A percentile compares a stretch with the other conserved stretches of the same genome.
Evolutionary conservation across 1,140 invertebrate species (phyloP).

Genomic region (Drosophila subobscura): DNA sequence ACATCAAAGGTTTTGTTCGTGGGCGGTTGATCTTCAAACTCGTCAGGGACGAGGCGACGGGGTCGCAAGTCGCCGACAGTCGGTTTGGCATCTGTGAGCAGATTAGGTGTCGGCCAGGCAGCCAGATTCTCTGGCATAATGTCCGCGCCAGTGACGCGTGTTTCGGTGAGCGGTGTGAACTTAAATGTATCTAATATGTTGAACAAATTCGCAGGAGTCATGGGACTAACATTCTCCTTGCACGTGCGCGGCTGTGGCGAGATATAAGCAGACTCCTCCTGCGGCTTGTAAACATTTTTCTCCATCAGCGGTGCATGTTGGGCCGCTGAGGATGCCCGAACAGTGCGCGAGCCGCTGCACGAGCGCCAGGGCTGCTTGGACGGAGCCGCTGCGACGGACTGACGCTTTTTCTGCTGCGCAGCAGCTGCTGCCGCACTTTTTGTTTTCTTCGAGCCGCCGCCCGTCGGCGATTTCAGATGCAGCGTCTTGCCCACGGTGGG

Average conservation of each 20-base stretch:
- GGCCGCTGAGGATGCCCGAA: background rate
- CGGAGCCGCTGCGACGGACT: slow-evolving; percentile 26
- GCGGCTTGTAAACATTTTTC: slow-evolving; percentile 41
- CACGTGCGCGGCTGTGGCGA: slow-evolving; percentile 38
- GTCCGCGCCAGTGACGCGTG: background rate
- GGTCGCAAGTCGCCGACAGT: slow-evolving; percentile 46
- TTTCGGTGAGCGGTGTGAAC: slow-evolving; percentile 69
- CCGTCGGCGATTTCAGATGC: slow-evolving; percentile 66
- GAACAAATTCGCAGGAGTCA: slow-evolving; percentile 59
- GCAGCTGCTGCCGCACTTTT: slow-evolving; percentile 36
- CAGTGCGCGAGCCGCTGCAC: background rate
- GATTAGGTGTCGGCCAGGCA: slow-evolving; percentile 70
- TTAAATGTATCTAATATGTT: slow-evolving; percentile 74
- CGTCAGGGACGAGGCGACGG: slow-evolving; percentile 42
- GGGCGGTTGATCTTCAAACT: slow-evolving; percentile 42
- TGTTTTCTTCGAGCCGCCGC: slow-evolving; percentile 31
- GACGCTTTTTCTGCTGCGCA: slow-evolving; percentile 53
- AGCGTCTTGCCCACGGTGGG: slow-evolving; percentile 73
- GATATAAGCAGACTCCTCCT: slow-evolving; percentile 25
- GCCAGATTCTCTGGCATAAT: slow-evolving; percentile 64
- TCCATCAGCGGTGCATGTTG: slow-evolving; percentile 44
- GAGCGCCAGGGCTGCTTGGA: slow-evolving; percentile 24
- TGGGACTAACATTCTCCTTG: slow-evolving; percentile 79
- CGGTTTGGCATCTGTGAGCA: background rate
- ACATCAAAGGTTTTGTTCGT: slow-evolving; percentile 76